Evolutionary conservation across 2,113 vertebrate species (phyloP).

Genomic region (Eira barbara): DNA sequence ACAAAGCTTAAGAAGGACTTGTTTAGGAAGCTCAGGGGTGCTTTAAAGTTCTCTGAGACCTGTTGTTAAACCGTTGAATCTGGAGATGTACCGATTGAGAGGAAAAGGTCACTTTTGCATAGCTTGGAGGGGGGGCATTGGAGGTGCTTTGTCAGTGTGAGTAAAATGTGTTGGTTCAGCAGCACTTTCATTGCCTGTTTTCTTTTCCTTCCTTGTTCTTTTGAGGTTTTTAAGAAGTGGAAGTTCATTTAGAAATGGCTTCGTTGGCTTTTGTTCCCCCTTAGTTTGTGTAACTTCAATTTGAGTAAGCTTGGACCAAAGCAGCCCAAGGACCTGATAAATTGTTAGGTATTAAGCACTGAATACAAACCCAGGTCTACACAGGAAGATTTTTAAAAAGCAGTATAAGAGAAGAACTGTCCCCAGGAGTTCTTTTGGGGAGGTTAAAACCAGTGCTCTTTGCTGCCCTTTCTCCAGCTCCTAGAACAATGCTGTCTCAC

Average conservation of each 20-base stretch:
- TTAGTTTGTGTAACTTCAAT: conserved; percentile 49
- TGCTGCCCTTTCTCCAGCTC: neutral
- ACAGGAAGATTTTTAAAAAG: neutral
- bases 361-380: neutral
- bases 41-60: conserved; percentile 16
- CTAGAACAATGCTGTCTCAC: neutral
- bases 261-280: conserved; percentile 59
- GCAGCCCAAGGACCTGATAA: neutral
- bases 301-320: neutral
- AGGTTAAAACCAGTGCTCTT: neutral
- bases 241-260: conserved; percentile 75
- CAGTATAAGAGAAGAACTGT: neutral
- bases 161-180: conserved; percentile 66
- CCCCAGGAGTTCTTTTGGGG: neutral
- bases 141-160: conserved; percentile 39
- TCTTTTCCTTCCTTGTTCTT: conserved; percentile 75
- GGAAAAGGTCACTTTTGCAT: neutral
- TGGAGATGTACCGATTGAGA: neutral
- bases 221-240: conserved; percentile 76
- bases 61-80: conserved; percentile 27
- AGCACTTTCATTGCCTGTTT: conserved; percentile 59
- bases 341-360: neutral
- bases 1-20: neutral
- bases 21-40: neutral
- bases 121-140: neutral